phyloP scores from a whole-genome alignment of 1,140 invertebrate species.

The Halictus rubicundus region DNA sequence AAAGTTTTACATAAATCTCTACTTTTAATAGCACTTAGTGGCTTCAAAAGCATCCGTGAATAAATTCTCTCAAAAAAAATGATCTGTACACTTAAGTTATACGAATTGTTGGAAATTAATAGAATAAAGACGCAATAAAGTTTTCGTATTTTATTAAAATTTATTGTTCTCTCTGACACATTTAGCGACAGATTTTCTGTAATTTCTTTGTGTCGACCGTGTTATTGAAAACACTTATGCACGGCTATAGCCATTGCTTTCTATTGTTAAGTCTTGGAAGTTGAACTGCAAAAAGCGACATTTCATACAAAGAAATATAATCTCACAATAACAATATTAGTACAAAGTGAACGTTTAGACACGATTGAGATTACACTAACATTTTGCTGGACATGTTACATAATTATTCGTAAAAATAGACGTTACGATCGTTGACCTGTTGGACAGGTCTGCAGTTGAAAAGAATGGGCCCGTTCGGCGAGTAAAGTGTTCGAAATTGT shows the following conservation, averaged over 20 bases:
- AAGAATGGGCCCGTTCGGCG: conserved; percentile 71
- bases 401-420: conserved; percentile 64
- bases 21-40: no score
- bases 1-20: no score
- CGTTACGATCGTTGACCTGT: conserved; percentile 71
- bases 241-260: background rate
- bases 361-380: background rate
- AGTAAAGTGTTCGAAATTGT: conserved; percentile 79
- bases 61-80: no score
- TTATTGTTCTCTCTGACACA: background rate
- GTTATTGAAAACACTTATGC: no score
- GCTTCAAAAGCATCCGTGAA: no score
- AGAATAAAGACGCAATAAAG: background rate
- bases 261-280: background rate
- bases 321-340: background rate
- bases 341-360: background rate
- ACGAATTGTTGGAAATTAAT: no score
- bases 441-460: conserved; percentile 81
- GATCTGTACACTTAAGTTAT: no score
- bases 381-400: background rate
- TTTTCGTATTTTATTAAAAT: background rate
- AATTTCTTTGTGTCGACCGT: no score
- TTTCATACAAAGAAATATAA: background rate
- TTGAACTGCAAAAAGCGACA: background rate
- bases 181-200: background rate